These are phyloP conservation scores for Scartelaos histophorus DNA, from an alignment of 2,113 vertebrate species.

Conservation along the genomic window DNA sequence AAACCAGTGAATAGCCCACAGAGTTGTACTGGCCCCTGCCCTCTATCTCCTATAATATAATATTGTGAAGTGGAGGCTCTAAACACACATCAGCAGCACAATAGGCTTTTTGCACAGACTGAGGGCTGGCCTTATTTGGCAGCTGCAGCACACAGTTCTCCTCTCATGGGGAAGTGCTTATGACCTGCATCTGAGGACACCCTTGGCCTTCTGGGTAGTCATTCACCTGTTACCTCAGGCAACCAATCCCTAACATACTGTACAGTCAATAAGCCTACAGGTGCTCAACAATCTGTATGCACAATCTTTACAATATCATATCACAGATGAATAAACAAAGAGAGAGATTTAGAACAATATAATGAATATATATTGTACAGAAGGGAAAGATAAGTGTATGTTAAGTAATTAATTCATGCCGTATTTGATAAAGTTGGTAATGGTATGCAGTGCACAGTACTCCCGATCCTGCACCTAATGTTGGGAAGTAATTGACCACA, in stretches of 20 bases:
- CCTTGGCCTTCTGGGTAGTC: conserved; percentile 66
- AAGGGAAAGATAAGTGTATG: not conserved
- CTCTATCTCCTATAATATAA: not conserved
- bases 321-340: not conserved
- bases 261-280: conserved; percentile 38
- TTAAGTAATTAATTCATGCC: not conserved
- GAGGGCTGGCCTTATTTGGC: conserved; percentile 33
- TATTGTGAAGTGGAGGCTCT: not conserved
- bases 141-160: conserved; percentile 34
- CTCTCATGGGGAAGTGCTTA: conserved; percentile 24
- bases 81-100: not conserved
- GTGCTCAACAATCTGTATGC: not conserved
- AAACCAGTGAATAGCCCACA: not conserved
- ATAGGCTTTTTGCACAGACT: not conserved
- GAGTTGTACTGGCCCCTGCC: not conserved
- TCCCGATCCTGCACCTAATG: too few species aligned
- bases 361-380: not conserved
- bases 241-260: conserved; percentile 55
- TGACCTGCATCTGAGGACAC: conserved; percentile 72
- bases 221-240: conserved; percentile 72
- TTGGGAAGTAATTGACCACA: too few species aligned
- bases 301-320: not conserved
- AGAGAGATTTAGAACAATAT: not conserved
- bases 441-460: too few species aligned
- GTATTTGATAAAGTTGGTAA: not conserved